Evolutionary conservation across 2,888 invertebrate genomes (phyloP), one percentile per base, ranked within the genome.

Genomic region (Acronicta psi): DNA sequence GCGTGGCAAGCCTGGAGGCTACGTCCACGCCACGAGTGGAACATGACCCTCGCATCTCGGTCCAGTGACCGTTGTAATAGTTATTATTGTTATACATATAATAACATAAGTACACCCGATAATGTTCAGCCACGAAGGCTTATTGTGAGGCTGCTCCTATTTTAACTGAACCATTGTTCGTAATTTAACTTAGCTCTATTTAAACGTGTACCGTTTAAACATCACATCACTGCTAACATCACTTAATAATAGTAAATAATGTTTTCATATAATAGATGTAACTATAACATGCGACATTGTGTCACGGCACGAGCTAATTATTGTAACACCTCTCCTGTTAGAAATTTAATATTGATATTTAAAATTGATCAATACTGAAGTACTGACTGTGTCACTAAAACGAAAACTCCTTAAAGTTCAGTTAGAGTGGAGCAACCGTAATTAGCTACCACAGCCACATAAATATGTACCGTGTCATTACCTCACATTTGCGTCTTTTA

Each of bases 401-500:
- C 16, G 52, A 64, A 57, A 64, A 69, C n/a, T 69, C 49, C 29
- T 34, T 68, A 49, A 62, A 70, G 82, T 88, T 86, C 89, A 88
- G 88, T 90, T 87, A 82, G 80, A 86, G 76, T 80, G 85, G 86
- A 83, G 84, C 84, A 80, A 75, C 81, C 81, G 75, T 62, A 72
- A 75, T 76, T 74, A 71, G 75, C 77, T 78, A 78, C 75, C 76
- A 76, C 80, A 80, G 80, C 84, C 84, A 85, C 87, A 84, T 79
- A 78, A 58, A 47, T 69, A 63, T 85, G 83, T 87, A 88, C 89
- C 88, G 87, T 87, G 87, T 89, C 88, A 88, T 92, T 91, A 92
- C 92, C 92, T 93, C 91, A 92, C 92, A 84, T 85, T 73, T 82
- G 81, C 85, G 84, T 89, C 86, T 88, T 88, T 90, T 88, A 81